phyloP scores from a whole-genome alignment of 2,797 vertebrate genomes.

The Nannoperca obscura region DNA sequence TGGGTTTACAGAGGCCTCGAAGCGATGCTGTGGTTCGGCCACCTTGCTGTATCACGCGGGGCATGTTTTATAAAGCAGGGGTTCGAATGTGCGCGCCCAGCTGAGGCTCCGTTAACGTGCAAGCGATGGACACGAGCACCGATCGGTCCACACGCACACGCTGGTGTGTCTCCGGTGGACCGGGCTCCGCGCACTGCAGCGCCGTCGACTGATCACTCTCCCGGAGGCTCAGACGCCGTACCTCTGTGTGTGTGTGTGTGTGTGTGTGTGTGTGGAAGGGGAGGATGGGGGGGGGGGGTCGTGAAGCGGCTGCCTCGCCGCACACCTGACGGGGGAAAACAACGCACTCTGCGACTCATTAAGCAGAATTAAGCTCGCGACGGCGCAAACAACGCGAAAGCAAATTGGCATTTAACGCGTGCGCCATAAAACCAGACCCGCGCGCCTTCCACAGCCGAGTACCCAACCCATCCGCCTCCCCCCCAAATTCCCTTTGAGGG shows the following conservation, averaged over 20 bases:
- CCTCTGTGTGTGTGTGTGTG: background rate
- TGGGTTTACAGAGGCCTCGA: background rate
- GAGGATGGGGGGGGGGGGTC: conserved; percentile 48
- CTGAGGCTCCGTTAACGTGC: conserved; percentile 3
- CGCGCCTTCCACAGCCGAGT: conserved; percentile 15
- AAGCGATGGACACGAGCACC: conserved; percentile 27
- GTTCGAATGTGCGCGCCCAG: background rate
- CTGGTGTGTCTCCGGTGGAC: background rate
- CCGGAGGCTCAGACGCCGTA: conserved; percentile 18
- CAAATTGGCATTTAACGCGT: conserved; percentile 62
- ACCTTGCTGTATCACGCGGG: background rate
- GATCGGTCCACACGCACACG: conserved; percentile 51
- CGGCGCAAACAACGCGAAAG: conserved; percentile 41
- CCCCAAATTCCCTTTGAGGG: conserved; percentile 29
- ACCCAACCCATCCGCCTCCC: conserved; percentile 20
- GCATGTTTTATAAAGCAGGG: background rate
- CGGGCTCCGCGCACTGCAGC: background rate
- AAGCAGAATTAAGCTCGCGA: conserved; percentile 42
- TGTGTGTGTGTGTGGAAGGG: background rate
- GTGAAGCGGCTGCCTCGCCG: background rate
- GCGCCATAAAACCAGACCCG: conserved; percentile 57
- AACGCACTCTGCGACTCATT: conserved; percentile 53
- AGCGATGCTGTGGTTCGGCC: background rate
- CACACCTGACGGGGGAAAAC: conserved; percentile 67
- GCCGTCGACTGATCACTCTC: conserved; percentile 13